These are phyloP conservation scores for Rhinichthys osculus DNA, from an alignment of 2,797 vertebrate genomes.

Conservation along the genomic window DNA sequence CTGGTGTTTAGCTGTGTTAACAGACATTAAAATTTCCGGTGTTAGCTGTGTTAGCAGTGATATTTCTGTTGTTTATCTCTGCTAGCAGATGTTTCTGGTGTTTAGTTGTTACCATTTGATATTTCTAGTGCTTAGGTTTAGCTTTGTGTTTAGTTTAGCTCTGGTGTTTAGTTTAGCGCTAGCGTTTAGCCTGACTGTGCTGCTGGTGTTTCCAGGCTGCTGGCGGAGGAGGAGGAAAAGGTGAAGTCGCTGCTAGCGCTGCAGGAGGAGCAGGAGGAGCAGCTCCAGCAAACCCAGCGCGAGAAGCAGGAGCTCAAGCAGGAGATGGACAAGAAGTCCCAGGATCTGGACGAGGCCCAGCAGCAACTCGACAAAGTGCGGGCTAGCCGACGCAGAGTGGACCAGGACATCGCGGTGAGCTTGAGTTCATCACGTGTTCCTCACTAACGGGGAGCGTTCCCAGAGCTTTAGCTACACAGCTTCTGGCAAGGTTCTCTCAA, in stretches of 20 bases:
- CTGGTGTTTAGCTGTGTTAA: background rate
- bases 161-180: background rate
- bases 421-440: background rate
- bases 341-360: constrained; percentile 81
- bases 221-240: constrained; percentile 86
- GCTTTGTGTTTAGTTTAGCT: background rate
- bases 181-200: background rate
- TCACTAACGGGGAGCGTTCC: background rate
- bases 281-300: constrained; percentile 80
- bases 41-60: background rate
- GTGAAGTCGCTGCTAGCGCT: constrained; percentile 81
- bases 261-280: constrained; percentile 86
- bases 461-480: background rate
- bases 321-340: constrained; percentile 85
- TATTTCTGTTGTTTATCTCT: background rate
- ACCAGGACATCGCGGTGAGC: constrained; percentile 83
- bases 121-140: background rate
- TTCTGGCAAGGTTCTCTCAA: background rate
- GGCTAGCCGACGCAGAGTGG: constrained; percentile 82
- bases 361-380: constrained; percentile 85
- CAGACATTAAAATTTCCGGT: background rate
- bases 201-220: constrained; percentile 70
- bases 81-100: background rate
- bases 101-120: background rate
- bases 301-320: constrained; percentile 85